These are phyloP conservation scores for Laticauda colubrina DNA, from an alignment of 2,113 vertebrate genomes.

Conservation along the genomic window DNA sequence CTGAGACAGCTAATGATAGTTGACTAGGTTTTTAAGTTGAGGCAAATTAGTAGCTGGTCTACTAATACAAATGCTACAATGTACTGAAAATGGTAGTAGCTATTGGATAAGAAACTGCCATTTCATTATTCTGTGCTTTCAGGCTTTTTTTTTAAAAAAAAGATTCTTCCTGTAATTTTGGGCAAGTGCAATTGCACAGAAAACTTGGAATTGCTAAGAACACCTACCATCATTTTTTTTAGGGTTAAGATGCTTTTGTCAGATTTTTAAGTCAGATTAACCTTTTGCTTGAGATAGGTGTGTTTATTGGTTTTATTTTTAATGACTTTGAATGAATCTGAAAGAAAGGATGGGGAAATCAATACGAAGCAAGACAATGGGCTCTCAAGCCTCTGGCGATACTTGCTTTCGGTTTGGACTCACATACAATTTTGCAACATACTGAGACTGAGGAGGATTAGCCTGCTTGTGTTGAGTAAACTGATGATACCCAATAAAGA, in stretches of 20 bases:
- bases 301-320: conserved; percentile 72
- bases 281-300: conserved; percentile 73
- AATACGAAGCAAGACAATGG: conserved; percentile 74
- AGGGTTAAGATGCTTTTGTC: conserved; percentile 78
- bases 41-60: not conserved
- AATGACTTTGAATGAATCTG: conserved; percentile 73
- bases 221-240: conserved; percentile 52
- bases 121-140: conserved; percentile 50
- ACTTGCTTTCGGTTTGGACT: conserved; percentile 71
- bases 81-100: conserved; percentile 25
- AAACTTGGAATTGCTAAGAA: conserved; percentile 58
- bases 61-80: conserved; percentile 16
- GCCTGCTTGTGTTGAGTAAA: conserved; percentile 83
- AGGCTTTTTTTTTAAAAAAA: conserved; percentile 32
- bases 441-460: conserved; percentile 81
- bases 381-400: conserved; percentile 71
- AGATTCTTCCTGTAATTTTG: conserved; percentile 58
- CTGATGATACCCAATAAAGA: conserved; percentile 86
- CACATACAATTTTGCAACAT: conserved; percentile 75
- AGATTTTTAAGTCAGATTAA: conserved; percentile 78
- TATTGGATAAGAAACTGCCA: conserved; percentile 44
- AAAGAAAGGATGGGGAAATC: conserved; percentile 69
- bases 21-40: not conserved
- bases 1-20: not conserved
- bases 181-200: conserved; percentile 26